Base-by-base conservation (phyloP, 2,113 vertebrate species). In the Apodemus speciosus region DNA sequence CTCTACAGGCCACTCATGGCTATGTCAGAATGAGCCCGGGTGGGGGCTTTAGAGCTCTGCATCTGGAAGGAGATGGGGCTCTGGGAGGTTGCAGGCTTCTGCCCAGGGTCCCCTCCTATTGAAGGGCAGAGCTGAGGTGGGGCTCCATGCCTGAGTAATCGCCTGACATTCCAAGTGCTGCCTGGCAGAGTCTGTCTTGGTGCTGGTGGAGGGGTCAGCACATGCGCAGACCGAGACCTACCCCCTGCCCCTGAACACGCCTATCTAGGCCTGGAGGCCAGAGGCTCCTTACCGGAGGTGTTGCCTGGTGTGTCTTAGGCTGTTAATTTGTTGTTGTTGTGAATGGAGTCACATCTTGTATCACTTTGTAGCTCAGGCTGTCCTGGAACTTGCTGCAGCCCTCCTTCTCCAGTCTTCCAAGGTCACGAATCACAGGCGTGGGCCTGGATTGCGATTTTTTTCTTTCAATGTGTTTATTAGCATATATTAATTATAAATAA, bases 1-100 rank as follows among this genome's bases (percentile, higher is more conserved):
- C 6, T 16, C n/a, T 64, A 30, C 46, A 1, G 30, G 18, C 0
- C 6, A 7, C 1, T 15, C n/a, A 15, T 10, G 16, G 1, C 62
- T 43, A 2, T 32, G 43, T 27, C 18, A 3, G 4, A 32, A 18
- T 5, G 53, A 10, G n/a, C 69, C n/a, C 3, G 18, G 69, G 35
- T 16, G n/a, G n/a, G 53, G 53, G 4, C 53, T 56, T 56, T 56
- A 56, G 53, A 56, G 68, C 68, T 38, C 30, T 27, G 27, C 7
- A 25, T 53, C 9, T 15, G 9, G 3, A 38, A 32, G 73, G 32
- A 35, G 75, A 4, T 1, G 1, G 30, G 43, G 46, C 62, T 18
- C 20, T 5, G n/a, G 56, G 87, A 66, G 62, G 23, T 0, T 76
- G 16, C 3, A n/a, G 68, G 20, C 4, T 0, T 25, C 79, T 35